These are phyloP conservation scores for Noturus placidus DNA, from an alignment of 2,113 vertebrate species.

Conservation along the genomic window DNA sequence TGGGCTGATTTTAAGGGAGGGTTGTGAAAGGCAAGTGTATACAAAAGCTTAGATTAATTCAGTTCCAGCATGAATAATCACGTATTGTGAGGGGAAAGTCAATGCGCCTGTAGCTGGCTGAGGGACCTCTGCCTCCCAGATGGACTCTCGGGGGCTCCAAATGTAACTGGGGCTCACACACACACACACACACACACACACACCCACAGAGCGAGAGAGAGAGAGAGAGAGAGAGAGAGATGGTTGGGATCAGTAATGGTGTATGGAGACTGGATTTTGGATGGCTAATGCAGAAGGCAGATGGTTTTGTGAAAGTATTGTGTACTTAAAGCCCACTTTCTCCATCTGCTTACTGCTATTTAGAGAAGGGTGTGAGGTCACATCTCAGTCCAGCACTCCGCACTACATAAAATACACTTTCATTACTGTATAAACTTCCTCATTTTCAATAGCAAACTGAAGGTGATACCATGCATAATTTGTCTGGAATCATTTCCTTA, in stretches of 20 bases:
- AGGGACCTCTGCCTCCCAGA: conserved; percentile 39
- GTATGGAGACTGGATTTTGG: conserved; percentile 14
- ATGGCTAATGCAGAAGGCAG: conserved; percentile 41
- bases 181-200: too few relatives aligned
- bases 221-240: conserved; percentile 23
- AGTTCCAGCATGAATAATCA: conserved; percentile 42
- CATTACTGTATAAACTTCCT: background rate
- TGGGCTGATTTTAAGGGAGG: conserved; percentile 26
- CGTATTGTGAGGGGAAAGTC: conserved; percentile 41
- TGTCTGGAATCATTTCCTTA: background rate
- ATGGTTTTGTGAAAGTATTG: conserved; percentile 41
- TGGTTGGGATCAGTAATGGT: background rate
- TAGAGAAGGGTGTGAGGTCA: conserved; percentile 19
- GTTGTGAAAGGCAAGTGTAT: conserved; percentile 23
- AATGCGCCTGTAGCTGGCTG: conserved; percentile 35
- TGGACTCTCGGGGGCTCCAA: conserved; percentile 23
- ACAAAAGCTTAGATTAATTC: conserved; percentile 48
- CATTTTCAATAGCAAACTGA: too few relatives aligned
- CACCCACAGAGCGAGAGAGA: too few relatives aligned
- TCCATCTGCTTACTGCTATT: conserved; percentile 50
- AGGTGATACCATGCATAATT: background rate
- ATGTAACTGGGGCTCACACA: background rate
- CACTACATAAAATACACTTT: background rate
- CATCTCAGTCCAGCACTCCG: background rate
- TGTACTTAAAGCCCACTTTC: conserved; percentile 35